These are phyloP conservation scores for Sebastes miniatus DNA, from an alignment of 2,797 vertebrate genomes.

Conservation along the genomic window DNA sequence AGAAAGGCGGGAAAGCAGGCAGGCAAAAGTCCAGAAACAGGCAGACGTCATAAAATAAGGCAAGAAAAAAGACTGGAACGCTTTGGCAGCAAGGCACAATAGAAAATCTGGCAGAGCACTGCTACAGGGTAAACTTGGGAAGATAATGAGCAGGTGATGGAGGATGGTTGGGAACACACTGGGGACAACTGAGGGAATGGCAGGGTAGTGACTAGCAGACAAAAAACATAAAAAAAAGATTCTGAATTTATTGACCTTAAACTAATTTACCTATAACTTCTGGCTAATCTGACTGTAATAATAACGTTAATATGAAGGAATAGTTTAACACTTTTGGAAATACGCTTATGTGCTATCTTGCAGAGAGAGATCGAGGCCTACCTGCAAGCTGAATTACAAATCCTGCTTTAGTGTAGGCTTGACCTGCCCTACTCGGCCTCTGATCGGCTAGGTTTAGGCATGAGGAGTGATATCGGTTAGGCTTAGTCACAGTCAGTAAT, in stretches of 20 bases:
- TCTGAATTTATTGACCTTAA: neutral
- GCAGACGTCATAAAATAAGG: conserved; percentile 11
- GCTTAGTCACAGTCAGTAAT: too few species aligned
- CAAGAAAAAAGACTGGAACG: neutral
- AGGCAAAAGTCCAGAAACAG: conserved; percentile 11
- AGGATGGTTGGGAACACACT: neutral
- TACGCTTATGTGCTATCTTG: neutral
- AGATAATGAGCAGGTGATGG: conserved; percentile 6
- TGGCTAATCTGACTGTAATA: neutral
- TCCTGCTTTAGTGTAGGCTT: too few species aligned
- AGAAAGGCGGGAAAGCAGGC: neutral
- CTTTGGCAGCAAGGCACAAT: neutral
- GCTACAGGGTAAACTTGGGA: neutral
- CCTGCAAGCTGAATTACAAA: neutral
- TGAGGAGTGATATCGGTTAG: too few species aligned
- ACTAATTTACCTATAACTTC: neutral
- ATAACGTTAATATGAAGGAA: neutral
- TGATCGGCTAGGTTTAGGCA: too few species aligned
- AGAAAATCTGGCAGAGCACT: neutral
- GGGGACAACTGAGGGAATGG: neutral
- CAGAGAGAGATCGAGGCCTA: neutral
- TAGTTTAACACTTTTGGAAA: neutral
- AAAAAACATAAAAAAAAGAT: neutral
- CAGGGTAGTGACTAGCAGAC: neutral
- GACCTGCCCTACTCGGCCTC: too few species aligned